Evolutionary conservation across 2,888 invertebrate genomes (phyloP).

Genomic region (Agrotis exclamationis): DNA sequence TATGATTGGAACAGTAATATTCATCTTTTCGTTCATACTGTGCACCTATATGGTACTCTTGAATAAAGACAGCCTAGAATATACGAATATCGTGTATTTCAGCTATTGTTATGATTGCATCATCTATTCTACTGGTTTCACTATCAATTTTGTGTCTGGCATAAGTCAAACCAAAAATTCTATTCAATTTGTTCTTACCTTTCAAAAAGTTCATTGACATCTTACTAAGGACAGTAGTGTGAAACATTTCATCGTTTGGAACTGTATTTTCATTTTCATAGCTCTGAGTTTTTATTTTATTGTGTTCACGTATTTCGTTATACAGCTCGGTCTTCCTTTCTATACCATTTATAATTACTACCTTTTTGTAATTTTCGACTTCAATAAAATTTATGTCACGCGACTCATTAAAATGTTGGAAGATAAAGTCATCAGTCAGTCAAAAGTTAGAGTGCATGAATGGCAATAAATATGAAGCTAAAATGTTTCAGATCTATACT

Average conservation of each 20-base stretch:
- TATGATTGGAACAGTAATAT: not conserved
- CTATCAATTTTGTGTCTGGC: conserved; percentile 1
- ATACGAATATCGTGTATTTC: not conserved
- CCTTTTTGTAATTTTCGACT: conserved; percentile 2
- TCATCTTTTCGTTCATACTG: not conserved
- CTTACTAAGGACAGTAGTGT: conserved; percentile 2
- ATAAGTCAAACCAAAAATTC: conserved; percentile 4
- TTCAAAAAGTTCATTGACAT: conserved; percentile 42
- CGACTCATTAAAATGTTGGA: conserved; percentile 6
- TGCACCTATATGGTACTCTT: not conserved
- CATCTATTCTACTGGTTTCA: not conserved
- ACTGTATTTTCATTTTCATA: conserved; percentile 19
- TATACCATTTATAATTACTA: not conserved
- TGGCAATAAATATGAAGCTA: not conserved
- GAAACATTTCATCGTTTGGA: not conserved
- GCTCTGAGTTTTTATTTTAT: not conserved
- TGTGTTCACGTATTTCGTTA: not conserved
- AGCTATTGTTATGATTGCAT: not conserved
- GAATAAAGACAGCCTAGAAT: not conserved
- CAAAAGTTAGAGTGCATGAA: not conserved
- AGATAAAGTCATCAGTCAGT: not conserved
- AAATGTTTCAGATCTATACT: conserved; percentile 18
- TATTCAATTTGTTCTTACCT: conserved; percentile 16
- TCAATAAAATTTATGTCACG: not conserved
- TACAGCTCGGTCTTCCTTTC: not conserved